phyloP scores from a whole-genome alignment of 2,113 vertebrate genomes.

The Gila orcuttii region DNA sequence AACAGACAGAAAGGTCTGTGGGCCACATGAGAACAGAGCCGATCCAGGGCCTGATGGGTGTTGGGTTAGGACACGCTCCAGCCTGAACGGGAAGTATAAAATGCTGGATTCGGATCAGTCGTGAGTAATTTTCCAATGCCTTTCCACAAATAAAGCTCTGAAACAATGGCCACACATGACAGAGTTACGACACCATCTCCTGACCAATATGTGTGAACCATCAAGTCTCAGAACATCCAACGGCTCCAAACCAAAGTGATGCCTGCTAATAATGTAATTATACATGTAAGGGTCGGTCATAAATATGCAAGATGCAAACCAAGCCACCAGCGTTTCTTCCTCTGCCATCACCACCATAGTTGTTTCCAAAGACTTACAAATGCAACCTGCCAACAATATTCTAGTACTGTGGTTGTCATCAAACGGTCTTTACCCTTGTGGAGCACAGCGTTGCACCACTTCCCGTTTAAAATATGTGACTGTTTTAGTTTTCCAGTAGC shows the following conservation, averaged over 20 bases:
- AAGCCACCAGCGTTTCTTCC: slow-evolving; percentile 71
- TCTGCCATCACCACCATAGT: slow-evolving; percentile 67
- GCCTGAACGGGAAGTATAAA: slow-evolving; percentile 18
- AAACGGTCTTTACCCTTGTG: slow-evolving; percentile 65
- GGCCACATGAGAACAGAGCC: slow-evolving; percentile 38
- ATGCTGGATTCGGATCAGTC: slow-evolving; percentile 53
- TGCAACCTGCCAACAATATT: slow-evolving; percentile 68
- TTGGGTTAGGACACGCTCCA: slow-evolving; percentile 47
- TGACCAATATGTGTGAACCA: slow-evolving; percentile 44
- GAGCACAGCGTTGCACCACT: slow-evolving; percentile 66
- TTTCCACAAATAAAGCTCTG: slow-evolving; percentile 64
- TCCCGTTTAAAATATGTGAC: slow-evolving; percentile 60
- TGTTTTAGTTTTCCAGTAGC: slow-evolving; percentile 41
- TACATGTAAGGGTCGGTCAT: slow-evolving; percentile 64
- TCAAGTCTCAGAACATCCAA: slow-evolving; percentile 11
- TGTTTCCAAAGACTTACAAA: slow-evolving; percentile 75
- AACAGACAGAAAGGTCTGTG: slow-evolving; percentile 16
- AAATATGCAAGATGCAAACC: slow-evolving; percentile 59
- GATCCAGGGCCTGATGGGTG: background rate
- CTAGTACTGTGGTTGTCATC: slow-evolving; percentile 67
- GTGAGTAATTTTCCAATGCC: slow-evolving; percentile 73
- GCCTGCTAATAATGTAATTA: slow-evolving; percentile 71
- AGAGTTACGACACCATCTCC: slow-evolving; percentile 53
- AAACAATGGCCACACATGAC: slow-evolving; percentile 55
- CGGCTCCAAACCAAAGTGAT: slow-evolving; percentile 53